These are phyloP conservation scores for Pantherophis vulpinus DNA, from an alignment of 2,797 vertebrate species.

Conservation along the genomic window DNA sequence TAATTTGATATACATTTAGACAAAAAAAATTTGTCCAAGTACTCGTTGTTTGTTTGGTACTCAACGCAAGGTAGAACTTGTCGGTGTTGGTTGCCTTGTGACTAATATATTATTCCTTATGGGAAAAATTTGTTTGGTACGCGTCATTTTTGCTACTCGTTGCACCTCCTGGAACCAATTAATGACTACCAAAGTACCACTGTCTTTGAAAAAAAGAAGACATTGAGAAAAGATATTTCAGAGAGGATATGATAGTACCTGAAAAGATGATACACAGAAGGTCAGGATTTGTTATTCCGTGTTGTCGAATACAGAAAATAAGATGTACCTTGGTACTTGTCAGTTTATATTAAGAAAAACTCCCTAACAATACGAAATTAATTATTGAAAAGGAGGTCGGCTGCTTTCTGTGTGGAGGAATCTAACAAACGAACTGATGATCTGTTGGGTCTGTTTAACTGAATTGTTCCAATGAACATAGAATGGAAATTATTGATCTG, in stretches of 20 bases:
- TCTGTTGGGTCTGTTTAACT: not conserved
- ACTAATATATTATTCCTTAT: not conserved
- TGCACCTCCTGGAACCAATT: not conserved
- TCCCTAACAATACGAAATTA: not conserved
- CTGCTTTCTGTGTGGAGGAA: not conserved
- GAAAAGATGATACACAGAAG: not conserved
- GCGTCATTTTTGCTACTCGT: not conserved
- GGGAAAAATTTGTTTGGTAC: not conserved
- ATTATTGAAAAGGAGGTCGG: not conserved
- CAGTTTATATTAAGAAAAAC: not conserved
- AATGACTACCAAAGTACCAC: not conserved
- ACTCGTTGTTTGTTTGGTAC: not conserved
- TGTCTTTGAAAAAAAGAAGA: not conserved
- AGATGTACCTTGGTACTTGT: not conserved
- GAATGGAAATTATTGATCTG: not conserved
- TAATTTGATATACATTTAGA: not conserved
- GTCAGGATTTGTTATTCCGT: not conserved
- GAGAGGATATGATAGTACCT: not conserved
- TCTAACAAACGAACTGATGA: not conserved
- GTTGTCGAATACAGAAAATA: not conserved
- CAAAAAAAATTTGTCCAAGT: not conserved
- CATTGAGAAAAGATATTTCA: not conserved
- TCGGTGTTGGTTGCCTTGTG: not conserved
- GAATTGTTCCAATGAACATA: not conserved
- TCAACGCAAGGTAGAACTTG: not conserved